Base-by-base conservation (phyloP, 2,888 invertebrate species). In the Cerceris ruficornis region DNA sequence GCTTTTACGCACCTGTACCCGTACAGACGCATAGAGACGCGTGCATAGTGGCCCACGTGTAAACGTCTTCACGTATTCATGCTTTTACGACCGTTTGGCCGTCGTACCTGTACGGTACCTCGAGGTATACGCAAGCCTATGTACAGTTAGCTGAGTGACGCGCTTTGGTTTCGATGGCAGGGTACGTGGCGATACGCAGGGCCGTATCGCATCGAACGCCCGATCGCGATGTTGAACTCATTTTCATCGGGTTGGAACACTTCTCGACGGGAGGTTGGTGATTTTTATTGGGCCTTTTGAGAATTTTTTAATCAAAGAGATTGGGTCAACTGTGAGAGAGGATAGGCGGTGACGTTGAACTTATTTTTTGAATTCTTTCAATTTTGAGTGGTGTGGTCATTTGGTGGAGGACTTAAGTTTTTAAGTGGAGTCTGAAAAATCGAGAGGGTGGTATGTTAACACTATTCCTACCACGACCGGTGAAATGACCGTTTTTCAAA, bases 131-230 rank as follows among this genome's bases (percentile, higher is more conserved):
- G 83, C 81, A 76, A 80, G 86, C 81, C 77, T 85, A 88, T 86
- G 89, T 91, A 91, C 91, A 90, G 91, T 91, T 91, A 91, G 87
- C 75, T 89, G 90, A 88, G 88, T 91, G 90, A 90, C 90, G 90
- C 86, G 87, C 83, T 84, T 90, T 83, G 84, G 88, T 89, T 89
- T 89, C 88, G 88, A 88, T 87, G 86, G 74, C 81, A 80, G 28
- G 28, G 84, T 85, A 86, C 86, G 85, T 83, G 85, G 81, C 83
- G 81, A 83, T 69, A 75, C 68, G 71, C 79, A 86, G 80, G 81
- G 81, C 65, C 84, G 77, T 74, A 50, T 50, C n/a, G 28, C 4
- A 77, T 80, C 64, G 64, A 13, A n/a, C 59, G 8, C 8, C 7
- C 46, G 46, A 61, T 15, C 13, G 15, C 46, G 9, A 7, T 15